A percentile compares a stretch with the other conserved stretches of the same genome.
phyloP scores from a whole-genome alignment of 64 coral and sea anemone genomes.

The Porites australiensis region DNA sequence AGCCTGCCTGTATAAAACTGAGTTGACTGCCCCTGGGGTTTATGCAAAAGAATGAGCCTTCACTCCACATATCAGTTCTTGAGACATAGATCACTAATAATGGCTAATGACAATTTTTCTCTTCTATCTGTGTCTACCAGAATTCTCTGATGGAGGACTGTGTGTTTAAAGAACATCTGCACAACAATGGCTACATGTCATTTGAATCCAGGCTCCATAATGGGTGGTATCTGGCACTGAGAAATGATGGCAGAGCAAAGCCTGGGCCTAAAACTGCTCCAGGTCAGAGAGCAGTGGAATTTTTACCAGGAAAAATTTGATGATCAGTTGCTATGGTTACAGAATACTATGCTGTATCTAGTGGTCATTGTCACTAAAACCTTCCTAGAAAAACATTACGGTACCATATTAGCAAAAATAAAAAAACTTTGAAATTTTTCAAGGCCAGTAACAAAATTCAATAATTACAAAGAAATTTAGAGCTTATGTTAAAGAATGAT shows the following conservation, averaged over 20 bases:
- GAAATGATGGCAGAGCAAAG: conserved; percentile 47
- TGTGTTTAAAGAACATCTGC: conserved; percentile 47
- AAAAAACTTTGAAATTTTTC: no score
- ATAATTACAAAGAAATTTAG: no score
- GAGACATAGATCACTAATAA: no score
- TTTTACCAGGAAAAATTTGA: conserved; percentile 23
- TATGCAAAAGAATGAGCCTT: no score
- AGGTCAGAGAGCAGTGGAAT: conserved; percentile 54
- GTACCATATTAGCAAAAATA: no score
- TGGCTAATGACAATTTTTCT: background rate
- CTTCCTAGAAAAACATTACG: no score
- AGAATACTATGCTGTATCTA: background rate
- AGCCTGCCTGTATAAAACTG: no score
- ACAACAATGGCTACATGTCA: conserved; percentile 39
- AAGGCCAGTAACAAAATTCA: no score
- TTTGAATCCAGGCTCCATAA: conserved; percentile 51
- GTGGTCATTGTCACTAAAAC: background rate
- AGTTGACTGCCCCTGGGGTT: no score
- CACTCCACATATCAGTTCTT: no score
- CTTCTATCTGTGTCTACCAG: background rate
- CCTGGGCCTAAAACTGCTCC: conserved; percentile 44
- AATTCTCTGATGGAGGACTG: conserved; percentile 30
- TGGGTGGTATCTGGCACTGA: conserved; percentile 59
- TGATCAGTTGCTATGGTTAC: background rate
- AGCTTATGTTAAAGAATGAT: no score